Base-by-base conservation (phyloP, 2,797 vertebrate genomes). In the Macroramphosus scolopax region DNA sequence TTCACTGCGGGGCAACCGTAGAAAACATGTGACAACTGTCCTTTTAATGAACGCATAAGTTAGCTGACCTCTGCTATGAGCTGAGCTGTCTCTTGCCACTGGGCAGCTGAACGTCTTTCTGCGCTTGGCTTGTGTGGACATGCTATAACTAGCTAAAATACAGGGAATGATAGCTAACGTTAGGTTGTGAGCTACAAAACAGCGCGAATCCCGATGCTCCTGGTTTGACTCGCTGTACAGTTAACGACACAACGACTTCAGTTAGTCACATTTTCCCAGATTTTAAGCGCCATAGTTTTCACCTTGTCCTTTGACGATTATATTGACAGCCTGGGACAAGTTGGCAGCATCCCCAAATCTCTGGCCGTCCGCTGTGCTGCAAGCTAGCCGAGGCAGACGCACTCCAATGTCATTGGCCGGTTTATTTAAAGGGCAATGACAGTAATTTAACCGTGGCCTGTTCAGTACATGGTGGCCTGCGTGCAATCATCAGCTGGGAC, bases 391-490 rank as follows among this genome's bases (percentile, higher is more conserved):
- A 15, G 6, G 42, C 13, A 8, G 17, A 32, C 31, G 22, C 41
- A 7, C 33, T 7, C 11, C 26, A 0, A 15, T 22, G 41, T 49
- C 53, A 67, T 43, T 53, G 74, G 71, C 34, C n/a, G 17, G 37
- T 54, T 42, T 9, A 12, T 46, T 83, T 80, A 81, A 84, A 84
- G 78, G 75, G 69, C 63, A 17, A 73, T 32, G 65, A 15, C 36
- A 7, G 61, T 8, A 2, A 39, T 63, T 59, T 35, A 1, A 2
- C 9, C 0, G 5, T 11, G 7, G 20, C 1, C 29, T n/a, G 1
- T 5, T 20, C 17, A 5, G 18, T 15, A 5, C n/a, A 6, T 31
- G 33, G 5, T 37, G 50, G 45, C 20, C 6, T 22, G 3, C 3
- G 3, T 3, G 20, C 25, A 6, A 26, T 6, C 25, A 6, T 26